Base-by-base conservation (phyloP, 2,888 invertebrate genomes). In the Epinotia nisella region DNA sequence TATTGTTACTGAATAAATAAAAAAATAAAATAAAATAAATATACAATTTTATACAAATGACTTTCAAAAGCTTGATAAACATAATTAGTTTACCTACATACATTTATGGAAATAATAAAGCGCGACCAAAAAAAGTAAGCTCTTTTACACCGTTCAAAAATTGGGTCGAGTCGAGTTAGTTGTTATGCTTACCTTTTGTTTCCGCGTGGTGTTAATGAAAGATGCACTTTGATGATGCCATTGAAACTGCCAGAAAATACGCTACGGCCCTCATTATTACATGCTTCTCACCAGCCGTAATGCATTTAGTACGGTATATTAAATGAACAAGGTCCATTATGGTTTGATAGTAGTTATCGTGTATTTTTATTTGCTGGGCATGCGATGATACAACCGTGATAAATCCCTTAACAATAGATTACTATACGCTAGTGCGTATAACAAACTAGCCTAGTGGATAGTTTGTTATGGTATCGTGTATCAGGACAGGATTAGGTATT, bases 371-470 rank as follows among this genome's bases (percentile, higher is more conserved):
- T n/a, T 72, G 62, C 68, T 73, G 51, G 24, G 29, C 39, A 13
- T 65, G 61, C 45, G 51, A 49, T 73, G 62, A 64, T 68, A 73
- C 60, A 58, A 58, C 68, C 68, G 68, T 56, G 51, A 53, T 73
- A 68, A 62, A 72, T 73, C 72, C 58, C 19, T 24, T 68, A 56
- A 73, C 68, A 72, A 72, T 72, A 56, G 72, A 58, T 68, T 49
- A 59, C 45, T 19, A 53, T 21, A 21, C 39, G 13, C n/a, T 49
- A 60, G 11, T 13, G 19, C 29, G 17, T 1, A n/a, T n/a, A n/a
- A n/a, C n/a, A n/a, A n/a, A n/a, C n/a, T n/a, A n/a, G n/a, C n/a
- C n/a, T n/a, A n/a, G n/a, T n/a, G n/a, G n/a, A n/a, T 49, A 24
- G 49, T 19, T 49, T 7, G 41, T 66, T 56, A 35, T 65, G 35